Evolutionary conservation across 2,888 invertebrate species (phyloP).

Genomic region (Tridacna gigas): DNA sequence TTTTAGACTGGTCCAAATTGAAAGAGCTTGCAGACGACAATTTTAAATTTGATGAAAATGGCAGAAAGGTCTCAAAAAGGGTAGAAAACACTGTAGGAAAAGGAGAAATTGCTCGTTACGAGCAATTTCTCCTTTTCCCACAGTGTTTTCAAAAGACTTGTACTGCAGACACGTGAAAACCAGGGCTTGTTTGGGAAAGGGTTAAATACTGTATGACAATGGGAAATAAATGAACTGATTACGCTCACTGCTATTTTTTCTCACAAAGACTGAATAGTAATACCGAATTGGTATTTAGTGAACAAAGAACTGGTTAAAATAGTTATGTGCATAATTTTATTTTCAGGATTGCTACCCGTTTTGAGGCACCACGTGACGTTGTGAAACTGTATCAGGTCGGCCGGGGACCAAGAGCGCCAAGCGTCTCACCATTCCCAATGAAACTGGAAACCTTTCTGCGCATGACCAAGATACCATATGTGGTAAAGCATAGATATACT

Average conservation of each 20-base stretch:
- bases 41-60: too few species aligned
- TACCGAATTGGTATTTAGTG: too few species aligned
- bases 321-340: background rate
- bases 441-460: slow-evolving; percentile 85
- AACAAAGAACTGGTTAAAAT: too few species aligned
- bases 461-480: slow-evolving; percentile 83
- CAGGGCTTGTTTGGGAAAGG: too few species aligned
- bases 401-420: slow-evolving; percentile 80
- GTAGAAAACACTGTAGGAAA: slow-evolving; percentile 2
- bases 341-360: slow-evolving; percentile 54
- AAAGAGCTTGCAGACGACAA: background rate
- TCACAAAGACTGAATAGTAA: too few species aligned
- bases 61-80: too few species aligned
- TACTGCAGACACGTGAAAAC: too few species aligned
- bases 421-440: slow-evolving; percentile 84
- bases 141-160: background rate
- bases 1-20: too few species aligned
- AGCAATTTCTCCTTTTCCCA: slow-evolving; percentile 11
- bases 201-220: too few species aligned
- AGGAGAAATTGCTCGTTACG: slow-evolving; percentile 10
- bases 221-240: too few species aligned
- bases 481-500: slow-evolving; percentile 70
- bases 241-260: too few species aligned
- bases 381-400: slow-evolving; percentile 82
- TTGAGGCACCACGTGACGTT: slow-evolving; percentile 65